Percentiles rank a stretch among this genome's conserved stretches.
These are phyloP conservation scores for Tychaedon coryphoeus DNA, from an alignment of 2,113 vertebrate species.

Conservation along the genomic window DNA sequence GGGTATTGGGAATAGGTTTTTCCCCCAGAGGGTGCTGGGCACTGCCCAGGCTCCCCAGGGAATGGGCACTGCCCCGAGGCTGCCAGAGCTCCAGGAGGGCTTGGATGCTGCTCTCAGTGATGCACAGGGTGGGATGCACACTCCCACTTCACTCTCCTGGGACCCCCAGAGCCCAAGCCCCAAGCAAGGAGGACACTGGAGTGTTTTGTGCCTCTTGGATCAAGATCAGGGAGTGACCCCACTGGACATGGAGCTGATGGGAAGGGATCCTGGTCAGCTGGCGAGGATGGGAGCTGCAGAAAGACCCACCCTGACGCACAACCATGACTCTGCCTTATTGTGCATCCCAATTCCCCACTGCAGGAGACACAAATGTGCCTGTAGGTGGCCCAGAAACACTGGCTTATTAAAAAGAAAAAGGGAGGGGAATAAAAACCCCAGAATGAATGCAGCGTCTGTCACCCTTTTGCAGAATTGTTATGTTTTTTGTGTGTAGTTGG, in stretches of 20 bases:
- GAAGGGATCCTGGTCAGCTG: not conserved
- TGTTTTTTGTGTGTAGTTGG: not conserved
- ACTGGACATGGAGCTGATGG: rapidly evolving
- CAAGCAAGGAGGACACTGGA: not conserved
- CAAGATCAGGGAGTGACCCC: rapidly evolving
- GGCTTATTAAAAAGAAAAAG: not conserved
- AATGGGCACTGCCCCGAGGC: rapidly evolving
- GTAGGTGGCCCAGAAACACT: conserved; percentile 53
- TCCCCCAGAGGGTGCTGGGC: not conserved
- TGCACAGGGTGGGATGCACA: not conserved
- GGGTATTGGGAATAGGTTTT: not conserved
- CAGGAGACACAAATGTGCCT: conserved; percentile 1
- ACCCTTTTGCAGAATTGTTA: conserved; percentile 1
- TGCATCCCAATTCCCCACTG: not conserved
- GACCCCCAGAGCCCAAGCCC: not conserved
- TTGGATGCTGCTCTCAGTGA: rapidly evolving
- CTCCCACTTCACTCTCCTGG: not conserved
- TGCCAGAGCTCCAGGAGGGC: rapidly evolving
- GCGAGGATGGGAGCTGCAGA: not conserved
- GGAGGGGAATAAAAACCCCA: rapidly evolving
- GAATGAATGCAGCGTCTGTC: conserved; percentile 42
- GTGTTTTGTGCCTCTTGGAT: rapidly evolving
- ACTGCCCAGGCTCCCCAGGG: not conserved
- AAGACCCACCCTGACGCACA: not conserved
- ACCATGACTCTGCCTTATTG: not conserved